Evolutionary conservation across 2,888 invertebrate species (phyloP).

Genomic region (Altica lythri): DNA sequence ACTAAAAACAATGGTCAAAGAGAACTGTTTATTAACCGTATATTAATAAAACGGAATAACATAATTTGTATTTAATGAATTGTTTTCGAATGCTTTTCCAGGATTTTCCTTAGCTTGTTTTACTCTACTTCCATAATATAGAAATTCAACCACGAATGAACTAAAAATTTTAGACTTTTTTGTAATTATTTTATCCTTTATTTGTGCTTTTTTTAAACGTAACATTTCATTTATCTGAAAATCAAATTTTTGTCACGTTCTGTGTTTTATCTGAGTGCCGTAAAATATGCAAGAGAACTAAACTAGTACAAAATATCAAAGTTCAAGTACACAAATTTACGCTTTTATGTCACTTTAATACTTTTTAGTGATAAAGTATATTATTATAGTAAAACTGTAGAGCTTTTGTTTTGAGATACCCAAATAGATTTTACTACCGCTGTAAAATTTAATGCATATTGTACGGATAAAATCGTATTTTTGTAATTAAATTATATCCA

Average conservation of each 20-base stretch:
- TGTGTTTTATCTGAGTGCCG: background rate
- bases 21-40: too few relatives aligned
- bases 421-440: slow-evolving; percentile 1
- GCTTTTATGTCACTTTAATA: slow-evolving; percentile 10
- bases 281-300: slow-evolving; percentile 4
- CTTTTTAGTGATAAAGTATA: slow-evolving; percentile 2
- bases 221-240: background rate
- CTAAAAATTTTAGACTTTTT: too few relatives aligned
- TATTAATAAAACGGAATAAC: too few relatives aligned
- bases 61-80: too few relatives aligned
- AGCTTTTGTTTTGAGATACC: slow-evolving; percentile 5
- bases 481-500: too few relatives aligned
- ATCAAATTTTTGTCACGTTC: slow-evolving; percentile 14
- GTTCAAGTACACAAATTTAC: slow-evolving; percentile 14
- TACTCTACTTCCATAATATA: too few relatives aligned
- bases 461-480: too few relatives aligned
- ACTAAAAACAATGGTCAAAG: too few relatives aligned
- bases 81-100: too few relatives aligned
- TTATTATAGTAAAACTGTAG: slow-evolving; percentile 2
- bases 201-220: background rate
- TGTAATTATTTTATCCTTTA: slow-evolving; percentile 2
- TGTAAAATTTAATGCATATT: background rate
- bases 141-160: too few relatives aligned
- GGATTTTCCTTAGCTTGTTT: too few relatives aligned
- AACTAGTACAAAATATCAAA: slow-evolving; percentile 6